Conservation (phyloP, 2,888 invertebrate genomes). For the Candidula unifasciata region DNA sequence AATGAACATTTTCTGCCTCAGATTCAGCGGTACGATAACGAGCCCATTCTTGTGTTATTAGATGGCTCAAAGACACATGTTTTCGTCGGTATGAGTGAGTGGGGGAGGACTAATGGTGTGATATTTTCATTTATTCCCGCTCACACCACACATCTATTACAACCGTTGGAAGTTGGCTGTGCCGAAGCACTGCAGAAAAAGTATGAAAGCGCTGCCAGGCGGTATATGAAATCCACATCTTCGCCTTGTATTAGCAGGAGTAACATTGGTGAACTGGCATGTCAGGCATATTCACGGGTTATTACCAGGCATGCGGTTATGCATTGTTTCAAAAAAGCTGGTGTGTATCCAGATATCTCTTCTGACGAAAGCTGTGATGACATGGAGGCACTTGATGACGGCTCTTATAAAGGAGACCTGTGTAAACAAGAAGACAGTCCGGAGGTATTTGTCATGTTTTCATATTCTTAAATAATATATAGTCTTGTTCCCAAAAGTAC, state of each 20-base stretch:
- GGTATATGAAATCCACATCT: slow-evolving; percentile 24
- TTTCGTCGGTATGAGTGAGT: slow-evolving; percentile 49
- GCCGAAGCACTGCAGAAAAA: slow-evolving; percentile 49
- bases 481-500: no score
- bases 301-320: slow-evolving; percentile 39
- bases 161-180: slow-evolving; percentile 54
- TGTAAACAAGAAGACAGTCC: slow-evolving; percentile 40
- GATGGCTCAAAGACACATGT: slow-evolving; percentile 54
- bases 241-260: slow-evolving; percentile 39
- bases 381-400: slow-evolving; percentile 27
- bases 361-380: slow-evolving; percentile 51
- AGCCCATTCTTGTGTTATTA: slow-evolving; percentile 51
- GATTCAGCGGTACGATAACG: slow-evolving; percentile 41
- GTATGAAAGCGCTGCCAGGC: slow-evolving; percentile 50
- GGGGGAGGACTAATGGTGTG: slow-evolving; percentile 52
- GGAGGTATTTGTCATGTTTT: slow-evolving; percentile 13
- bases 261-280: slow-evolving; percentile 47
- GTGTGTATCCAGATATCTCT: slow-evolving; percentile 50
- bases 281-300: slow-evolving; percentile 40
- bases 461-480: neutral
- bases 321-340: slow-evolving; percentile 52
- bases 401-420: slow-evolving; percentile 29
- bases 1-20: slow-evolving; percentile 52
- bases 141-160: slow-evolving; percentile 54
- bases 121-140: slow-evolving; percentile 54